Evolutionary conservation across 2,797 vertebrate species (phyloP), one percentile per base, ranked within the genome.

Genomic region (Lacerta bilineata): DNA sequence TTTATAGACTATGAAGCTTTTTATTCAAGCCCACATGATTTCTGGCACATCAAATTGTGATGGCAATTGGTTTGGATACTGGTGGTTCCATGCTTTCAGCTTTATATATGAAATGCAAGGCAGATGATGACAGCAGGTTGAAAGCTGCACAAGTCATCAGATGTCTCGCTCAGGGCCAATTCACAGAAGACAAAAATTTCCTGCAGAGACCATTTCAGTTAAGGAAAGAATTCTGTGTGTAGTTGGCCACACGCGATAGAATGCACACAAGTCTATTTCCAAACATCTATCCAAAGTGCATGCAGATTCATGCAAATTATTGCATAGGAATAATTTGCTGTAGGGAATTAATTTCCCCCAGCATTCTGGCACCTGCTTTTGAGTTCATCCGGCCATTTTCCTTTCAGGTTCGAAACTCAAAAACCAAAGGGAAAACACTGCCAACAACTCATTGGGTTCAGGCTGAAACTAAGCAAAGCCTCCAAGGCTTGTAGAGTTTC

Each of bases 371-470:
- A 80, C 8, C 80, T 39, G 1, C 15, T 33, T 18, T 41, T 88
- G 78, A 84, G 74, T 76, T 46, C 8, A 76, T 61, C 33, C 50
- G 7, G 2, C 68, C 68, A 15, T 74, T 92, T 90, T 55, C 3
- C 5, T 87, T 89, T 89, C 75, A 91, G 0, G 0, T 43, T 76
- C 29, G 84, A 87, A 92, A 92, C 91, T 68, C 84, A 75, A 91
- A 92, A 91, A 91, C 66, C 84, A 75, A 91, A 91, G 10, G 76
- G 87, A 87, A 94, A 79, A 5, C 90, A 87, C 66, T 84, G 87
- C 80, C 88, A 91, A 83, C 78, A 83, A 86, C 90, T 92, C 81
- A 29, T 87, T 91, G 75, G 85, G 93, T 92, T 92, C 41, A 92
- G 80, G 61, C 46, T 75, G 75, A 93, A 93, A 92, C 33, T 83